Percentiles rank a stretch among this genome's conserved stretches.
These are phyloP conservation scores for Caenorhabditis sulstoni DNA, from an alignment of 2,888 invertebrate genomes.

Conservation along the genomic window DNA sequence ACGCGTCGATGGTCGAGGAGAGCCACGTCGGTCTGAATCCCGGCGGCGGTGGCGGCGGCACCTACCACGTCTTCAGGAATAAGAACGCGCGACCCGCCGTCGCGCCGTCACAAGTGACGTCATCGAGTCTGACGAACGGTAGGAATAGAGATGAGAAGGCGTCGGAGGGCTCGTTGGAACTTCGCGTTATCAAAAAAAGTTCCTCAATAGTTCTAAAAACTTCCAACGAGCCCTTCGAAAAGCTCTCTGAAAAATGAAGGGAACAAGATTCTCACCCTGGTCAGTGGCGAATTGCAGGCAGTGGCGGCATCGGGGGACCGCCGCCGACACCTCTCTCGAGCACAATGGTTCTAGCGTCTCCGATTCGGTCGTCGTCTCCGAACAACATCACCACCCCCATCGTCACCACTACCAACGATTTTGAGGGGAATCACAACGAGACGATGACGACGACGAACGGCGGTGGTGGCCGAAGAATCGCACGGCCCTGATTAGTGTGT, in stretches of 20 bases:
- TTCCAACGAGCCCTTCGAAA: too few species aligned
- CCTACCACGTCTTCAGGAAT: constrained; percentile 36
- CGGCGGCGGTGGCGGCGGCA: background rate
- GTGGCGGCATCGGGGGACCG: constrained; percentile 58
- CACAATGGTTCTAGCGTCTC: constrained; percentile 59
- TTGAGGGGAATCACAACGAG: constrained; percentile 3
- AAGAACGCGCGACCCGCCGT: constrained; percentile 17
- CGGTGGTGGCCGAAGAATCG: too few species aligned
- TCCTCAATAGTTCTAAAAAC: too few species aligned
- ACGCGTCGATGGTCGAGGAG: constrained; percentile 76
- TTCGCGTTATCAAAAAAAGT: too few species aligned
- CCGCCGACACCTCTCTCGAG: constrained; percentile 62
- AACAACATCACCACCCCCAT: too few species aligned
- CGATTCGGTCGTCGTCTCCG: constrained; percentile 46
- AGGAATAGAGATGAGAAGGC: too few species aligned
- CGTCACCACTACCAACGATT: constrained; percentile 9
- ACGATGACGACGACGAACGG: background rate
- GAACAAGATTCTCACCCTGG: background rate
- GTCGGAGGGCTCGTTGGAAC: too few species aligned
- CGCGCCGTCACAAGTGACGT: constrained; percentile 48
- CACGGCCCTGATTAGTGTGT: too few species aligned
- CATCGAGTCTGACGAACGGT: constrained; percentile 58
- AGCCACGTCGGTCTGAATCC: constrained; percentile 52
- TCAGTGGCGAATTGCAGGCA: constrained; percentile 44
- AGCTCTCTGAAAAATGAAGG: background rate